Evolutionary conservation across 2,113 vertebrate species (phyloP).

Genomic region (Cranoglanis bouderius): DNA sequence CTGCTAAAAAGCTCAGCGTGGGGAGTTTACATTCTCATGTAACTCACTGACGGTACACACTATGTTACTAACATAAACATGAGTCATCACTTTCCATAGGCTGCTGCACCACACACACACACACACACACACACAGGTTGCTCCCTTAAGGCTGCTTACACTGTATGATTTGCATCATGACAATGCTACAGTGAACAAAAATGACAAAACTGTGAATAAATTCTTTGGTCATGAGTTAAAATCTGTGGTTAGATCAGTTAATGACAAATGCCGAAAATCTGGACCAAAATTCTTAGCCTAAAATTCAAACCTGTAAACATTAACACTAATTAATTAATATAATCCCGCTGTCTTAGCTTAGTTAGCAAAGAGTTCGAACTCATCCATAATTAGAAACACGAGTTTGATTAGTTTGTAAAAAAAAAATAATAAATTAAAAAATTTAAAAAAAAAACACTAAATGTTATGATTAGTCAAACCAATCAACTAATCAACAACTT

Average conservation of each 20-base stretch:
- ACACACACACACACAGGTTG: neutral
- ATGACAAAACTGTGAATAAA: no score
- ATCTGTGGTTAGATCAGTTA: neutral
- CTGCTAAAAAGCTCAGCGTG: neutral
- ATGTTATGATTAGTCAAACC: neutral
- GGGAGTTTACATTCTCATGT: neutral
- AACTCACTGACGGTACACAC: constrained; percentile 6
- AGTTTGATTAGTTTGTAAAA: neutral
- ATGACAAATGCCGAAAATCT: neutral
- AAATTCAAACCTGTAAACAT: neutral
- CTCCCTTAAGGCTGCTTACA: neutral
- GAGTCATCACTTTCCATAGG: constrained; percentile 28
- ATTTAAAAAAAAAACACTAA: no score
- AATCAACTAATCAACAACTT: neutral
- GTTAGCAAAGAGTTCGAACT: neutral
- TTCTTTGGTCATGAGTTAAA: neutral
- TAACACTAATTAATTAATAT: neutral
- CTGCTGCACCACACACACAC: constrained; percentile 30
- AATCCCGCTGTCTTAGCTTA: neutral
- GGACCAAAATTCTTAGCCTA: neutral
- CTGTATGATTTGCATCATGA: no score
- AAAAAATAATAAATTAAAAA: no score
- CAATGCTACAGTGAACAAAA: no score
- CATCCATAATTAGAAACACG: neutral
- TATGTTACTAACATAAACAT: neutral